A percentile compares a stretch with the other conserved stretches of the same genome.
These are phyloP conservation scores for Gymnobelideus leadbeateri DNA, from an alignment of 2,113 vertebrate species.

Conservation along the genomic window DNA sequence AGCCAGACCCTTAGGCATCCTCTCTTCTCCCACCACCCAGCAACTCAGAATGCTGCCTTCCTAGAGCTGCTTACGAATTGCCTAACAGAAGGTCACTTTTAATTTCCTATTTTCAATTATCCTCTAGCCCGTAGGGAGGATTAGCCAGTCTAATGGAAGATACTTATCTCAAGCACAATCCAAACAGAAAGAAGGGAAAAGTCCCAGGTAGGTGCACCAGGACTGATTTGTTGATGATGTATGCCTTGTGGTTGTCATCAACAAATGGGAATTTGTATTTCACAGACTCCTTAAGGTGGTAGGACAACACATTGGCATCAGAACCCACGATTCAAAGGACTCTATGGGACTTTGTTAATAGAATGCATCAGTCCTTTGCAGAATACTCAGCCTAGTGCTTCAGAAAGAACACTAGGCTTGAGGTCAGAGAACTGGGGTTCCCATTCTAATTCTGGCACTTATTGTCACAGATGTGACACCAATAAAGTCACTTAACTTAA, in stretches of 20 bases:
- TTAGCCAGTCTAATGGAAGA: not conserved
- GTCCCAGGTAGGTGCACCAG: not conserved
- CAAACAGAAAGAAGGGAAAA: slow-evolving; percentile 12
- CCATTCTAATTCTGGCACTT: not conserved
- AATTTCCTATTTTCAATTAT: slow-evolving; percentile 1
- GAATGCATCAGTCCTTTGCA: slow-evolving; percentile 2
- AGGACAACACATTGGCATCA: not conserved
- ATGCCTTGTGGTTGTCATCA: not conserved
- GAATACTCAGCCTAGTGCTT: not conserved
- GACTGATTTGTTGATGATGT: not conserved
- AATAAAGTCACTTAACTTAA: not conserved
- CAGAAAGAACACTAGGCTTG: not conserved
- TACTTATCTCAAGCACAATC: not conserved
- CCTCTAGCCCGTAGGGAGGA: not conserved
- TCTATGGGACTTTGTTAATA: not conserved
- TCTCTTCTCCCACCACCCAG: too few species aligned
- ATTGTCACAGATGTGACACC: not conserved
- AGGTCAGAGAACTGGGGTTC: not conserved
- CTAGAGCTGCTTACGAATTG: not conserved
- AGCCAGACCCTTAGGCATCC: not conserved
- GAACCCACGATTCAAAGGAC: not conserved
- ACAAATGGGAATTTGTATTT: not conserved
- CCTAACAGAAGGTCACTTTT: slow-evolving; percentile 20
- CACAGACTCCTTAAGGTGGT: not conserved
- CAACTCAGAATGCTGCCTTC: not conserved